A percentile compares a stretch with the other conserved stretches of the same genome.
Evolutionary conservation across 2,113 vertebrate species (phyloP).

Genomic region (Nycticryphes semicollaris): DNA sequence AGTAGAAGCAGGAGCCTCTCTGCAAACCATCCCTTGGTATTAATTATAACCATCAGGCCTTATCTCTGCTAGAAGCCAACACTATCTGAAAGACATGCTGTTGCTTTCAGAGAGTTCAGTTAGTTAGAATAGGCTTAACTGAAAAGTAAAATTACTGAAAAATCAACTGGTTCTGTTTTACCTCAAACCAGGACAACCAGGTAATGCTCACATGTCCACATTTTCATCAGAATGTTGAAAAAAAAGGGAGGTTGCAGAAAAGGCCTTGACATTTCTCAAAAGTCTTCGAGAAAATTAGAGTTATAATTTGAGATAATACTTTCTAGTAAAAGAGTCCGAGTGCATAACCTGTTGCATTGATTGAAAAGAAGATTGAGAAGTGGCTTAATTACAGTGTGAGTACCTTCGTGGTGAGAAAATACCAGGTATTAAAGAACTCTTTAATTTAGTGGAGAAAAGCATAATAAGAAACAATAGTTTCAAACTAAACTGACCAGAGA

Average conservation of each 20-base stretch:
- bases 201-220: rapidly evolving
- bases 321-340: not conserved
- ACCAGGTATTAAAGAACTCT: not conserved
- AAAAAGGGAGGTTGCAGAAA: not conserved
- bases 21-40: not conserved
- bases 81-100: not conserved
- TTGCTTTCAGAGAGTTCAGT: not conserved
- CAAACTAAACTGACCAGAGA: not conserved
- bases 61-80: not conserved
- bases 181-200: not conserved
- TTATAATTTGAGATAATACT: not conserved
- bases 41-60: not conserved
- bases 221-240: not conserved
- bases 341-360: not conserved
- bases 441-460: not conserved
- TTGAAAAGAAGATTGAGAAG: not conserved
- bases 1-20: not conserved
- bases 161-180: not conserved
- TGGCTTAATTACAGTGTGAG: not conserved
- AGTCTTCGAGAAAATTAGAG: not conserved
- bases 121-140: not conserved
- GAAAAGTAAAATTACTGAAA: not conserved
- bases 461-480: not conserved
- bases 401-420: not conserved
- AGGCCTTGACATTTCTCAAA: not conserved